Percentiles rank a stretch among this genome's conserved stretches.
Conservation (phyloP, 2,888 invertebrate species). For the Dorcus hopei region DNA sequence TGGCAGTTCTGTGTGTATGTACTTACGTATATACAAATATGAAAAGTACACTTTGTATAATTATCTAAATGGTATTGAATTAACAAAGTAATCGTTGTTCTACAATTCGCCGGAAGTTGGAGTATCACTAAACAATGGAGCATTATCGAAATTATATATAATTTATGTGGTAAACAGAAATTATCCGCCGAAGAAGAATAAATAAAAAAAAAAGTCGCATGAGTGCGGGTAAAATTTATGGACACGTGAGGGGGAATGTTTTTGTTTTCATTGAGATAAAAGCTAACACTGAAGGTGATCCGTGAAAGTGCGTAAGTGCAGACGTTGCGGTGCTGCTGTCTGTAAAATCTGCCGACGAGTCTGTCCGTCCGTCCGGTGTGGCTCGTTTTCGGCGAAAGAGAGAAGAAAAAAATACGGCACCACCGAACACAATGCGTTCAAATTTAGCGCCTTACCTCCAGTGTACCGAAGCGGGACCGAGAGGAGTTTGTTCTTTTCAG, state of each 20-base stretch:
- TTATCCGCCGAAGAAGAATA: not conserved
- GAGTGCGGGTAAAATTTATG: no score
- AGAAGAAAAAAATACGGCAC: no score
- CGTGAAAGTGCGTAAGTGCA: no score
- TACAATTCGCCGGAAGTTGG: conserved; percentile 13
- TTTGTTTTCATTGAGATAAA: no score
- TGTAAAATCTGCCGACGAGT: no score
- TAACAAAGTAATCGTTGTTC: conserved; percentile 12
- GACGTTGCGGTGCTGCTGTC: no score
- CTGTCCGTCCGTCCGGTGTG: no score
- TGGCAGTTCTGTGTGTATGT: not conserved
- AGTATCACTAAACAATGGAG: conserved; percentile 8
- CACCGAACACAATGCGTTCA: not conserved
- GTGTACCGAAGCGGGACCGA: not conserved
- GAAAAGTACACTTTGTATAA: not conserved
- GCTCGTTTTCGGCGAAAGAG: no score
- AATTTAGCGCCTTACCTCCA: conserved; percentile 1
- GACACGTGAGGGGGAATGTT: no score
- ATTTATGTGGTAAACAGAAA: no score
- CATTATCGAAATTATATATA: no score
- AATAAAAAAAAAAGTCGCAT: not conserved
- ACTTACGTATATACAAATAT: not conserved
- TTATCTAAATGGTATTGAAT: conserved; percentile 9
- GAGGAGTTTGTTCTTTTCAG: not conserved
- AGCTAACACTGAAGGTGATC: no score